Conservation (phyloP, 2,113 vertebrate genomes). For the Petaurus breviceps region DNA sequence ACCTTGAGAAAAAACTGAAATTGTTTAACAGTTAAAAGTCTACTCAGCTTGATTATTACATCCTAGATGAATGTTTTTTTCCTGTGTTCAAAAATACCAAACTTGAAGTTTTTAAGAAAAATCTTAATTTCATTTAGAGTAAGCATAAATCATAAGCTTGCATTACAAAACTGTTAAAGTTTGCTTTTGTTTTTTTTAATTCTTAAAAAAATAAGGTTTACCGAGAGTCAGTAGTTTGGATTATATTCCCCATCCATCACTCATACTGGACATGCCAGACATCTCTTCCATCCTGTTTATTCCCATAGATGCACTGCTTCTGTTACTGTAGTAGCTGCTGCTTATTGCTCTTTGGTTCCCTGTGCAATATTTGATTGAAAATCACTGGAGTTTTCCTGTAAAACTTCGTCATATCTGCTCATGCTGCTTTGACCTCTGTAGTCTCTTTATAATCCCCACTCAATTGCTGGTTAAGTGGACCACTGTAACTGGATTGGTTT, state of each 20-base stretch:
- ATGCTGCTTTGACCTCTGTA: neutral
- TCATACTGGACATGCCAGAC: neutral
- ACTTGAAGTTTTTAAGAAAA: neutral
- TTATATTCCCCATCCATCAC: neutral
- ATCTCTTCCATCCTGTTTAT: neutral
- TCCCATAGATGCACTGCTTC: neutral
- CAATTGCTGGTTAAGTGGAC: neutral
- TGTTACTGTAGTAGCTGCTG: neutral
- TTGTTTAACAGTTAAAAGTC: neutral
- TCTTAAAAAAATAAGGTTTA: neutral
- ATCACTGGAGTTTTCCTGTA: neutral
- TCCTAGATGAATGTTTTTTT: neutral
- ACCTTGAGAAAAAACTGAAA: neutral
- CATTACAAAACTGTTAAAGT: neutral
- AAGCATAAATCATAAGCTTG: neutral
- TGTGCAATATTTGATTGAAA: neutral
- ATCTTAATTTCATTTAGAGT: neutral
- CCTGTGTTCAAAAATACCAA: neutral
- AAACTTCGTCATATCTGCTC: neutral
- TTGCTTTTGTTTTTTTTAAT: neutral
- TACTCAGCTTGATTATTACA: neutral
- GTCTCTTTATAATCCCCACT: neutral
- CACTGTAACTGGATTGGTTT: neutral
- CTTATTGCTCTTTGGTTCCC: rapidly evolving
- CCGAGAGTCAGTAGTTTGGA: neutral